Conservation (phyloP, 2,888 invertebrate species). For the Crematogaster levior region DNA sequence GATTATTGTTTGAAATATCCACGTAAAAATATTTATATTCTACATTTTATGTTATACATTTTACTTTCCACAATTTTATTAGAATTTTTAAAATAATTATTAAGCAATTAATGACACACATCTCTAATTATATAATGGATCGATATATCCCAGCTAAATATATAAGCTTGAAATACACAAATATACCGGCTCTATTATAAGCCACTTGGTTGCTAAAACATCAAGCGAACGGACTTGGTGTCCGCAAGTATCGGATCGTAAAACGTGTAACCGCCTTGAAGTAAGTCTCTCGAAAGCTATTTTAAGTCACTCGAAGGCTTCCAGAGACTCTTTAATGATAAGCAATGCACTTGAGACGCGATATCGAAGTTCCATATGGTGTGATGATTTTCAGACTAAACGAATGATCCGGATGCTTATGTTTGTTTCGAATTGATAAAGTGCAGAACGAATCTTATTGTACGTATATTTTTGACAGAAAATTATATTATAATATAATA, state of each 20-base stretch:
- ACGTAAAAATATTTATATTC: background rate
- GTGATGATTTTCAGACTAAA: constrained; percentile 18
- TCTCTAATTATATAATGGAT: constrained; percentile 19
- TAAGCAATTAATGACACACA: constrained; percentile 8
- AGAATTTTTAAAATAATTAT: background rate
- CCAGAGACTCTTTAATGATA: constrained; percentile 59
- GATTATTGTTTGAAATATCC: background rate
- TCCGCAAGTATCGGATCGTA: constrained; percentile 53
- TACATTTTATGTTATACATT: background rate
- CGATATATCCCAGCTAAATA: background rate
- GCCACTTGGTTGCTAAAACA: constrained; percentile 29
- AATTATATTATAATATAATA: background rate
- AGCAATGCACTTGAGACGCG: constrained; percentile 49
- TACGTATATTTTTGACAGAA: background rate
- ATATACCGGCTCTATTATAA: constrained; percentile 48
- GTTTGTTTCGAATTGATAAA: constrained; percentile 1
- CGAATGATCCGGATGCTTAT: constrained; percentile 18
- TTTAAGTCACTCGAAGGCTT: constrained; percentile 52
- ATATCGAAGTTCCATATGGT: constrained; percentile 50
- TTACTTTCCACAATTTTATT: background rate
- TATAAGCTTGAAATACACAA: constrained; percentile 20
- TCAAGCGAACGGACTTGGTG: constrained; percentile 17
- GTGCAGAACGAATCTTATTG: background rate
- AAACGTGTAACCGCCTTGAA: constrained; percentile 47
- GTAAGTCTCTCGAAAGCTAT: constrained; percentile 53